These are phyloP conservation scores for Nibea coibor DNA, from an alignment of 2,113 vertebrate genomes.

Conservation along the genomic window DNA sequence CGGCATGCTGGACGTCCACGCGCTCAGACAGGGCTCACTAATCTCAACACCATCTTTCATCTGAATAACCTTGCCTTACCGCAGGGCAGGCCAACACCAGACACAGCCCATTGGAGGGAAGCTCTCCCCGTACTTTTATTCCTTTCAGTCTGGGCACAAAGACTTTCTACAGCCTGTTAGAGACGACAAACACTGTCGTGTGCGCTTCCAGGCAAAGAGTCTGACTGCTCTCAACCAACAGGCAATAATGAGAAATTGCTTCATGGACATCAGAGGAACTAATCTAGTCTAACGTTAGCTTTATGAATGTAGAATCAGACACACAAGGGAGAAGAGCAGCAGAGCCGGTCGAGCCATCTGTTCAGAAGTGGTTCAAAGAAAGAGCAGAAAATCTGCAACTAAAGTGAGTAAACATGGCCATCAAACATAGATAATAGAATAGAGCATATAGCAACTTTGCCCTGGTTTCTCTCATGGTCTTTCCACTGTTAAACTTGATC, in stretches of 20 bases:
- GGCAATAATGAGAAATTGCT: constrained; percentile 67
- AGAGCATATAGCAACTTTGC: constrained; percentile 37
- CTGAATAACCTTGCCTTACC: constrained; percentile 85
- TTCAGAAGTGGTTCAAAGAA: constrained; percentile 69
- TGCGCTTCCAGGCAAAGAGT: constrained; percentile 41
- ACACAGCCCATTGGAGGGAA: constrained; percentile 70
- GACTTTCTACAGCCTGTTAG: constrained; percentile 49
- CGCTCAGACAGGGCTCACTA: constrained; percentile 79
- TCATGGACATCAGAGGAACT: constrained; percentile 67
- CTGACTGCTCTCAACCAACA: constrained; percentile 52
- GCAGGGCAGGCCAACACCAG: constrained; percentile 75
- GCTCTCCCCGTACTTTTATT: constrained; percentile 66
- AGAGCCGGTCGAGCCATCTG: constrained; percentile 63
- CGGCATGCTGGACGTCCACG: constrained; percentile 74
- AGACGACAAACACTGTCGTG: constrained; percentile 55
- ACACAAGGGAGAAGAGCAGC: constrained; percentile 59
- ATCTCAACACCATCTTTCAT: constrained; percentile 85
- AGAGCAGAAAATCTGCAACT: constrained; percentile 54
- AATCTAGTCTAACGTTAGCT: constrained; percentile 71
- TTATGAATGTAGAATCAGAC: constrained; percentile 73
- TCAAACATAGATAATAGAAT: constrained; percentile 68
- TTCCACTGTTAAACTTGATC: constrained; percentile 26
- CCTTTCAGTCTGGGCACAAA: constrained; percentile 65
- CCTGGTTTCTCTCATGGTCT: constrained; percentile 11
- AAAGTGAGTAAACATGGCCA: constrained; percentile 66